Evolutionary conservation across 2,797 vertebrate species (phyloP), one percentile per base, ranked within the genome.

Genomic region (Spinibarbus caldwelli): DNA sequence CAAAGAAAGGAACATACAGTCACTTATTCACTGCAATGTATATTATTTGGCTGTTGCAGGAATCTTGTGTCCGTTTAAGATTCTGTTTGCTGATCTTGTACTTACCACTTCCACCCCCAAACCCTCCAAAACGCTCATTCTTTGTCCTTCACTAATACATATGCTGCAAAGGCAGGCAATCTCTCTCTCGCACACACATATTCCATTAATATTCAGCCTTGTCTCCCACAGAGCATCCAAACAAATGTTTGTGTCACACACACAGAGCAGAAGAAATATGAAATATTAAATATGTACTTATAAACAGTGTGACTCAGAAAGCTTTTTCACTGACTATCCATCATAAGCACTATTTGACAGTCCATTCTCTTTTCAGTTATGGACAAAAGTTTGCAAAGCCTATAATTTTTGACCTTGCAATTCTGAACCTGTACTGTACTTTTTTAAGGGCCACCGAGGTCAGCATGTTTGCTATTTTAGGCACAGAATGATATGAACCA

Each of bases 151-250:
- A 71, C 75, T 85, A 59, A 78, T 71, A 89, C 86, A 89, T 47
- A 81, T 54, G 47, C 78, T 77, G 62, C 26, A 31, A 77, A 70
- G 83, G 83, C 80, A 82, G 64, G 31, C 81, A 83, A 66, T 80
- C 17, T 80, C 64, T 54, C 70, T 77, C 36, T 76, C 72, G 47
- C 79, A 81, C 87, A 76, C 64, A 59, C 21, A 66, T 41, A 86
- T 84, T 88, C 86, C 87, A 75, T 90, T 92, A 83, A 90, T 88
- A 90, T 89, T 88, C 92, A 86, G 91, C 41, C 43, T 83, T 90
- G 85, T 91, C 89, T 17, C 87, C 89, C 81, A 80, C 68, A 84
- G 41, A 73, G 77, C 78, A 80, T 80, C 78, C 70, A 84, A 86
- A 82, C 59, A 86, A 78, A 72, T 79, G 68, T 86, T 62, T 78